These are phyloP conservation scores for Phyllostomus discolor DNA, from an alignment of 2,113 vertebrate species.

Conservation along the genomic window DNA sequence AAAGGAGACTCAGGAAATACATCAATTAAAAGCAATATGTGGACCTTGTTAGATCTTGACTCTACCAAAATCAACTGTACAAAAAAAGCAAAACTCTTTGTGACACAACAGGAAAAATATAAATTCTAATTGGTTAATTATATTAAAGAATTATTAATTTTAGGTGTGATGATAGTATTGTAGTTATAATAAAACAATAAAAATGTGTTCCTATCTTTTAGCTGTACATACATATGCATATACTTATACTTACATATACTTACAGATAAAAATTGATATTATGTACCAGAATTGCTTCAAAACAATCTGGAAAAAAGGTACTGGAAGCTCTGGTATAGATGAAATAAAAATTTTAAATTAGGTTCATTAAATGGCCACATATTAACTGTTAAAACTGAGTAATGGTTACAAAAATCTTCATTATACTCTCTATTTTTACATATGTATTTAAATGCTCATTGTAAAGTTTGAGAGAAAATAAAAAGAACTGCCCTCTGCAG, in stretches of 20 bases:
- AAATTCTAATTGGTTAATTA: neutral
- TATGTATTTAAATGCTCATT: neutral
- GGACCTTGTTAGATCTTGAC: neutral
- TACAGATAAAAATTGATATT: neutral
- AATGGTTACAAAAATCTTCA: neutral
- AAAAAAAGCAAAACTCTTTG: neutral
- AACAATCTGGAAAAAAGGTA: neutral
- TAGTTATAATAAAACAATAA: neutral
- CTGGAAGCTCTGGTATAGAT: neutral
- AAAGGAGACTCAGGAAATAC: neutral
- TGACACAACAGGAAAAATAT: neutral
- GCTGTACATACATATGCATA: neutral
- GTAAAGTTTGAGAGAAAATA: neutral
- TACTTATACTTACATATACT: neutral
- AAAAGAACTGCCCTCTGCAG: neutral
- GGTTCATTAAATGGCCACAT: neutral
- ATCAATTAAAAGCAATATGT: neutral
- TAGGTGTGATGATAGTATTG: neutral
- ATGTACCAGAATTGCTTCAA: neutral
- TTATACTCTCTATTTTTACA: neutral
- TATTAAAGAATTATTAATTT: constrained; percentile 4
- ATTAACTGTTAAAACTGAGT: neutral
- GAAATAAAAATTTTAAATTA: constrained; percentile 1
- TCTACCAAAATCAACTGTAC: neutral
- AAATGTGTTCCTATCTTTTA: neutral